Evolutionary conservation across 2,888 invertebrate genomes (phyloP).

Genomic region (Anagyrus pseudococci): DNA sequence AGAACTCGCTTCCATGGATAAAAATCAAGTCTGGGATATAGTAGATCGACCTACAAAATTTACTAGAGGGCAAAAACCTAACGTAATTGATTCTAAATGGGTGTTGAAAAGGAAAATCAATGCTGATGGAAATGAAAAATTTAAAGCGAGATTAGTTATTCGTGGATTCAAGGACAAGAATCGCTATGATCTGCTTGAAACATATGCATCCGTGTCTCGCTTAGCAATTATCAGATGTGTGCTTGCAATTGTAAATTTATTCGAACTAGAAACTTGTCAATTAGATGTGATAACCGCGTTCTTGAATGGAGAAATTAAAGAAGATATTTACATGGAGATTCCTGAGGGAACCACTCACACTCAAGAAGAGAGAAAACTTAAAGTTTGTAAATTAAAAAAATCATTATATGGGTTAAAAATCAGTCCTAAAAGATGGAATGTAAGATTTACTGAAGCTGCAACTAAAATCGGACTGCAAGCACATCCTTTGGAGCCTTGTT

Average conservation of each 20-base stretch:
- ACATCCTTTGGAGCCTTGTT: conserved; percentile 34
- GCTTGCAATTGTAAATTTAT: conserved; percentile 30
- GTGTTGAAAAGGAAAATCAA: conserved; percentile 32
- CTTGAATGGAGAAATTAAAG: conserved; percentile 19
- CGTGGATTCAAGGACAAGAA: conserved; percentile 25
- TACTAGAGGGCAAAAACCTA: conserved; percentile 11
- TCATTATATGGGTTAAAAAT: conserved; percentile 40
- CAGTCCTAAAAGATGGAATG: conserved; percentile 41
- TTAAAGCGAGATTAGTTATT: conserved; percentile 27
- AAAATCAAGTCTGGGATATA: conserved; percentile 31
- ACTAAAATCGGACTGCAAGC: conserved; percentile 20
- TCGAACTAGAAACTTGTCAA: conserved; percentile 19
- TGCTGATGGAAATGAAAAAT: conserved; percentile 1
- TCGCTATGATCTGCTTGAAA: conserved; percentile 15
- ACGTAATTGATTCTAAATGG: conserved; percentile 33
- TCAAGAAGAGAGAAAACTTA: not conserved
- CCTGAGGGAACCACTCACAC: conserved; percentile 18
- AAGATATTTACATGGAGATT: conserved; percentile 34
- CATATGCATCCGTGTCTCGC: not conserved
- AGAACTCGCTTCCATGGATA: conserved; percentile 23
- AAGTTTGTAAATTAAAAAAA: conserved; percentile 37
- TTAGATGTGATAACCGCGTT: conserved; percentile 37
- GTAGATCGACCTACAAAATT: conserved; percentile 20
- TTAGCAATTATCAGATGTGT: conserved; percentile 15
- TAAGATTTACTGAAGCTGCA: conserved; percentile 36